Base-by-base conservation (phyloP, 2,113 vertebrate species). In the Zingel zingel region DNA sequence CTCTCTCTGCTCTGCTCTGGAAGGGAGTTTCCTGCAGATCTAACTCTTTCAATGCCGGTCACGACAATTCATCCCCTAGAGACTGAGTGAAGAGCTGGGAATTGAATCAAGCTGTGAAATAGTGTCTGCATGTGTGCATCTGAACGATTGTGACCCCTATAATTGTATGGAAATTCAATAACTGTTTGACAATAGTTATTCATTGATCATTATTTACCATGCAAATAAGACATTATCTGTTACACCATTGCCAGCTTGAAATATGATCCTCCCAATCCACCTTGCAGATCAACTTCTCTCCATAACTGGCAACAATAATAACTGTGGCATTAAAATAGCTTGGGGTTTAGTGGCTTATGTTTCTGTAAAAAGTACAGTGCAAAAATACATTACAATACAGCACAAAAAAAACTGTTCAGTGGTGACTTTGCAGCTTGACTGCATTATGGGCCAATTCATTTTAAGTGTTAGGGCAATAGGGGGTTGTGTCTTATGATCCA, bases 391-490 rank as follows among this genome's bases (percentile, higher is more conserved):
- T 64, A n/a, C 6, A 70, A 39, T 47, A 33, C 5, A 57, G n/a
- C 19, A 30, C 5, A 59, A 33, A 51, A 61, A 85, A 62, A 25
- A 43, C 1, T 8, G 47, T 53, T 72, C 12, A 13, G 21, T 69
- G 43, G 45, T 68, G 69, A 76, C 66, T 65, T 51, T 85, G 54
- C 92, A 91, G 65, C 79, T 85, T 86, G 74, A 79, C 64, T 84
- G 69, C 79, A 87, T 89, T 88, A 87, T 59, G 33, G 77, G 16
- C 27, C 51, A 51, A 83, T 87, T 86, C 74, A 73, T 58, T 86
- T 73, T 81, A 86, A 87, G 79, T 80, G 81, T 74, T 66, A 48
- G 82, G 81, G 77, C 79, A 88, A 85, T 62, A 84, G 43, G 73
- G 72, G 81, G 84, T 86, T 72, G 56, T 82, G 67, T 75, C 69